These are phyloP conservation scores for Trogon surrucura DNA, from an alignment of 2,113 vertebrate genomes.

Conservation along the genomic window DNA sequence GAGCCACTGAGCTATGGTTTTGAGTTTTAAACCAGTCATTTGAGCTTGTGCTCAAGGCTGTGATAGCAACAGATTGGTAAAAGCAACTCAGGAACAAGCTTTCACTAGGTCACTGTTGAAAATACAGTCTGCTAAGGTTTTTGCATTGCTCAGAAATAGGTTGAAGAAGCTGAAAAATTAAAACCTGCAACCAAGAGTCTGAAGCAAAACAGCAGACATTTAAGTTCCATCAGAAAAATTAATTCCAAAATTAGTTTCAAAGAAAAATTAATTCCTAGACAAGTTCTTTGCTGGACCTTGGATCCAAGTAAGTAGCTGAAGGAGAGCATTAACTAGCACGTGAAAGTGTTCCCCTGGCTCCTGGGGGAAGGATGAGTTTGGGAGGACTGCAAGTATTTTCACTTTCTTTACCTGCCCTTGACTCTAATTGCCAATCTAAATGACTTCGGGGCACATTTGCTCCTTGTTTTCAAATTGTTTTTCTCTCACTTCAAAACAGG, in stretches of 20 bases:
- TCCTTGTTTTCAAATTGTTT: neutral
- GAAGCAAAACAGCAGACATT: neutral
- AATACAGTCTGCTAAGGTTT: neutral
- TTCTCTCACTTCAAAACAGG: neutral
- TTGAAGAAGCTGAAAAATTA: neutral
- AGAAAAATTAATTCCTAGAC: neutral
- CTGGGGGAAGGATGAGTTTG: neutral
- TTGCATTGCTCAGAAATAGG: neutral
- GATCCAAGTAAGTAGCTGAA: neutral
- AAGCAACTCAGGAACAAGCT: neutral
- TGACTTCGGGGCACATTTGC: neutral
- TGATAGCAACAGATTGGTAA: neutral
- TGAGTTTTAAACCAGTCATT: neutral
- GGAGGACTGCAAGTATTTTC: neutral
- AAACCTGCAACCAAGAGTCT: neutral
- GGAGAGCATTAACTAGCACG: accelerated
- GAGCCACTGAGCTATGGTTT: neutral
- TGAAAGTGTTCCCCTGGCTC: neutral
- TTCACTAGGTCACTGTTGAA: neutral
- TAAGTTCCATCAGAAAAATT: neutral
- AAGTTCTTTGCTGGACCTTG: neutral
- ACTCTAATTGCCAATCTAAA: neutral
- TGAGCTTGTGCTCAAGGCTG: neutral
- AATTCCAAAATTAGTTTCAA: neutral
- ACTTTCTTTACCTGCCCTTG: neutral